phyloP scores from a whole-genome alignment of 1,140 invertebrate species.

The Lordiphosa clarofinis region DNA sequence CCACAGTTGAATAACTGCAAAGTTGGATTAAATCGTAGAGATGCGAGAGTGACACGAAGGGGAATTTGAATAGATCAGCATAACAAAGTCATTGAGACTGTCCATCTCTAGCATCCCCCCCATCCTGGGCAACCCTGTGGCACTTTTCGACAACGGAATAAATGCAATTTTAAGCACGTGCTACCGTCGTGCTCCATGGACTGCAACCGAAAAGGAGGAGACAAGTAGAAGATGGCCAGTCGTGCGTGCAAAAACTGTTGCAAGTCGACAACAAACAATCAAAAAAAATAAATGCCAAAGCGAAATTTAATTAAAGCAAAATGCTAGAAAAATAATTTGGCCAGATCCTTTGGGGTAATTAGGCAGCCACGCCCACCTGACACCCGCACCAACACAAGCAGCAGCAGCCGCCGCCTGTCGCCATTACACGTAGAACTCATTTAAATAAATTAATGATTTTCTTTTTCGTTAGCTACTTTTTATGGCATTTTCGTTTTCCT shows the following conservation, averaged over 20 bases:
- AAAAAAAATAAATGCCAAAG: constrained; percentile 68
- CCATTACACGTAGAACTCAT: constrained; percentile 67
- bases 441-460: constrained; percentile 73
- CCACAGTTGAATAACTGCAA: constrained; percentile 62
- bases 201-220: constrained; percentile 42
- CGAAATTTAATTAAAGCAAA: constrained; percentile 66
- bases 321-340: neutral
- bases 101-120: too few relatives aligned
- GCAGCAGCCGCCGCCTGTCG: constrained; percentile 10
- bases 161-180: constrained; percentile 71
- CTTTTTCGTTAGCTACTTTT: constrained; percentile 40
- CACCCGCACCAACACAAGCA: constrained; percentile 1
- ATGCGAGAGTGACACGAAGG: too few relatives aligned
- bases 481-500: constrained; percentile 44
- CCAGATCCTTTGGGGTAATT: constrained; percentile 36
- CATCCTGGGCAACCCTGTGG: neutral
- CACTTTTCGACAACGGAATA: constrained; percentile 22
- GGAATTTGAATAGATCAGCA: too few relatives aligned
- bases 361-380: constrained; percentile 17
- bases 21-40: constrained; percentile 50
- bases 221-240: constrained; percentile 20
- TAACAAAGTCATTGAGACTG: too few relatives aligned
- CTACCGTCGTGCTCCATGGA: constrained; percentile 57
- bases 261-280: constrained; percentile 51
- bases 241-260: constrained; percentile 40